A percentile compares a stretch with the other conserved stretches of the same genome.
Conservation (phyloP, 2,888 invertebrate genomes). For the Folsomia manolachei region DNA sequence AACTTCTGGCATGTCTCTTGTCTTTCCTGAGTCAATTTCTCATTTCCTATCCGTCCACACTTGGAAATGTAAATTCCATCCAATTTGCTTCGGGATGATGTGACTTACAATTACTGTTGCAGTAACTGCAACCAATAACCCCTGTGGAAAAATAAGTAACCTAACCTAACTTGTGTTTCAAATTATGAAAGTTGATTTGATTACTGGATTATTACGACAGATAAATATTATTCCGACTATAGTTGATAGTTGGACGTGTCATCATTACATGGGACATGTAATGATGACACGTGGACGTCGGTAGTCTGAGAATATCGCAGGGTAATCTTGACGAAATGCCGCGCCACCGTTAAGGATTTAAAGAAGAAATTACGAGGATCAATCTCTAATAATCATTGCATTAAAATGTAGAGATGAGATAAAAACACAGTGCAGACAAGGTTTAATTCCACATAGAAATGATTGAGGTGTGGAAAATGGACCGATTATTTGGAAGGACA, state of each 20-base stretch:
- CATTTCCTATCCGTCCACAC: not conserved
- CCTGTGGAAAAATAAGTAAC: too few relatives aligned
- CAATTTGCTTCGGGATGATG: not conserved
- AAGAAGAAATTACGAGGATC: not conserved
- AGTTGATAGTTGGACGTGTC: too few relatives aligned
- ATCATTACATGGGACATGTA: not conserved
- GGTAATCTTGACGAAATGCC: too few relatives aligned
- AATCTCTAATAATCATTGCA: not conserved
- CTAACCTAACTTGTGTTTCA: not conserved
- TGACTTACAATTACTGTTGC: not conserved
- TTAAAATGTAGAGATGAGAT: too few relatives aligned
- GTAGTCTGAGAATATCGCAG: too few relatives aligned
- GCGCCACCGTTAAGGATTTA: too few relatives aligned
- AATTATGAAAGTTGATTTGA: not conserved
- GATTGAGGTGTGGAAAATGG: not conserved
- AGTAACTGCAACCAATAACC: too few relatives aligned
- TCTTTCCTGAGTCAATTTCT: not conserved
- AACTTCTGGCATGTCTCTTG: too few relatives aligned
- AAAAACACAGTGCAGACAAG: not conserved
- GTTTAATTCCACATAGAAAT: not conserved
- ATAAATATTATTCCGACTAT: not conserved
- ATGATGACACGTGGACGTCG: too few relatives aligned
- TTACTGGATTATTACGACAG: not conserved
- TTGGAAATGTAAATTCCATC: too few relatives aligned
- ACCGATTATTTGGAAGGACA: not conserved